Evolutionary conservation across 2,113 vertebrate genomes (phyloP), one percentile per base, ranked within the genome.

Genomic region (Thomomys bottae): DNA sequence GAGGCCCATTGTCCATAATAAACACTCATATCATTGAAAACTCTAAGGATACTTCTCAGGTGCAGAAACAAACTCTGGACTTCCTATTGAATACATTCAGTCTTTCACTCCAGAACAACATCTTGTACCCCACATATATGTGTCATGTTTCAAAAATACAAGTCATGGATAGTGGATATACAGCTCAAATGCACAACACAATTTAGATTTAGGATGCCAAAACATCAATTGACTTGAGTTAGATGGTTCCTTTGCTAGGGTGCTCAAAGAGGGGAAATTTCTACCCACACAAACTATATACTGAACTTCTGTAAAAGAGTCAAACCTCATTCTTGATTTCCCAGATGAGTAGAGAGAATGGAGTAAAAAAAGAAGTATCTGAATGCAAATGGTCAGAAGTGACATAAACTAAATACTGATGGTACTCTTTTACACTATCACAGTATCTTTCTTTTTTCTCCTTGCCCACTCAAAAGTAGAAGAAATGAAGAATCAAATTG

Each of bases 351-450:
- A 61, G 30, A 14, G 5, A 96, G 38, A 18, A 70, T 64, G 23
- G 7, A 1, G 8, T 64, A 15, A 36, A 32, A 72, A 9, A 88
- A 82, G 40, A 82, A 72, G 32, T 68, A 82, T 75, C 83, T 77
- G 87, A 90, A 90, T 86, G 14, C 36, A 91, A 86, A 87, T 40
- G 23, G 30, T 14, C 59, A 11, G 34, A 70, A 42, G 63, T 59
- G 20, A 84, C 42, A 38, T 38, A 17, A 73, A 88, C n/a, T 57
- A 34, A 86, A 75, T n/a, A 72, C 32, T 40, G 26, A 78, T 72
- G 78, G 92, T 79, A 70, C 10, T n/a, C 73, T 89, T 80, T 78
- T 70, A 81, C 93, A 88, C 89, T 86, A 78, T 45, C 66, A 70
- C 91, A n/a, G 81, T 73, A 38, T 87, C 14, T 76, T 32, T 80